phyloP scores from a whole-genome alignment of 2,113 vertebrate species.

The Boulengeromyrus knoepffleri region DNA sequence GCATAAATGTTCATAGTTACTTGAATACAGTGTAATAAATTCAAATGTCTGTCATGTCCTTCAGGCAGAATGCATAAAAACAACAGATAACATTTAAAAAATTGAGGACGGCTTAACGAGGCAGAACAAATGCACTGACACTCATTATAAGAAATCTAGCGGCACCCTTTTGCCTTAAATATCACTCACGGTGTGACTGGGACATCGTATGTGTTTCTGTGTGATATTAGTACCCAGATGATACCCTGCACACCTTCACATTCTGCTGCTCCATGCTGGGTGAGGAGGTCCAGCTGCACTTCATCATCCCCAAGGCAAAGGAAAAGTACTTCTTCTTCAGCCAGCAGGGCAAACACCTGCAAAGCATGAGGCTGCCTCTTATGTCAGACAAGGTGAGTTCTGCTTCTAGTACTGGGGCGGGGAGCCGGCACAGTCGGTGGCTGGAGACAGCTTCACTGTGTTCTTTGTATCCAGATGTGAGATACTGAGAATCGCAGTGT shows the following conservation, averaged over 20 bases:
- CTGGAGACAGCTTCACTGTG: background rate
- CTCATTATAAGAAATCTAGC: background rate
- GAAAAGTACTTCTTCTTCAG: slow-evolving; percentile 94
- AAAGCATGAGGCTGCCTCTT: slow-evolving; percentile 90
- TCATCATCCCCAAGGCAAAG: slow-evolving; percentile 95
- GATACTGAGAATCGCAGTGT: background rate
- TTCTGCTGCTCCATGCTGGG: slow-evolving; percentile 95
- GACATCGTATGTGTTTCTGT: background rate
- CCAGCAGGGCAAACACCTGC: slow-evolving; percentile 85
- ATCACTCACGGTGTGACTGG: background rate
- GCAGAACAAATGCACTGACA: background rate
- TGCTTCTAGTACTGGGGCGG: background rate
- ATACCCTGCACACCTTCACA: slow-evolving; percentile 86
- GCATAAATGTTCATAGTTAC: background rate
- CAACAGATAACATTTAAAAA: background rate
- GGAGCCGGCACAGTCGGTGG: background rate
- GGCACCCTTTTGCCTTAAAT: background rate
- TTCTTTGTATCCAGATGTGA: background rate
- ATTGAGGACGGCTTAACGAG: background rate
- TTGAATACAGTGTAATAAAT: background rate
- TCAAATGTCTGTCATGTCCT: background rate
- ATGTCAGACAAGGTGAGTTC: slow-evolving; percentile 77
- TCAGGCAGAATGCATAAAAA: background rate
- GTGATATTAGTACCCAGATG: slow-evolving; percentile 73
- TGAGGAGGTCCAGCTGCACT: slow-evolving; percentile 95